Evolutionary conservation across 2,888 invertebrate genomes (phyloP).

Genomic region (Panorpa germanica): DNA sequence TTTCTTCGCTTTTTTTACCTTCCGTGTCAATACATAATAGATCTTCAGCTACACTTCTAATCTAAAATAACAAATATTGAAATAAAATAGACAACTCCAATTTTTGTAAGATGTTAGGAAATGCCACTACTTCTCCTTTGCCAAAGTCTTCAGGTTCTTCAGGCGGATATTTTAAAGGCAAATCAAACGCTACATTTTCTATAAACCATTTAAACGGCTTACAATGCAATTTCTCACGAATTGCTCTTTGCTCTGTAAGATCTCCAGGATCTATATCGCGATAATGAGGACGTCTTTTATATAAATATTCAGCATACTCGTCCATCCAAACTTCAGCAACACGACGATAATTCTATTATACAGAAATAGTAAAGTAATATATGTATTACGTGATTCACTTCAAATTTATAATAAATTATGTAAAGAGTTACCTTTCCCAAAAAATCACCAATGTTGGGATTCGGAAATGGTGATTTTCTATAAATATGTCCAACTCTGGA

Average conservation of each 20-base stretch:
- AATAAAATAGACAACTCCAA: too few species aligned
- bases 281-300: conserved; percentile 54
- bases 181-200: conserved; percentile 78
- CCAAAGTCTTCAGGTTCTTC: conserved; percentile 57
- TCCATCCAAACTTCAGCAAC: conserved; percentile 99
- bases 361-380: too few species aligned
- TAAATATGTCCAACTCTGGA: conserved; percentile 85
- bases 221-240: conserved; percentile 61
- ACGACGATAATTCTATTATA: conserved; percentile 74
- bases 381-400: too few species aligned
- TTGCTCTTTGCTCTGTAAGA: conserved; percentile 50
- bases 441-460: conserved; percentile 81
- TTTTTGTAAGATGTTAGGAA: too few species aligned
- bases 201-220: conserved; percentile 93
- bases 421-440: too few species aligned
- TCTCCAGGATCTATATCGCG: conserved; percentile 67
- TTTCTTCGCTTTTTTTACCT: neutral
- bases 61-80: too few species aligned
- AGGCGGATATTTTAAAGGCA: conserved; percentile 59
- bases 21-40: too few species aligned
- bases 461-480: conserved; percentile 74
- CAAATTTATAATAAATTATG: too few species aligned
- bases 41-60: too few species aligned
- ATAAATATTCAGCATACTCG: conserved; percentile 78
- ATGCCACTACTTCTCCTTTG: conserved; percentile 43